A percentile compares a stretch with the other conserved stretches of the same genome.
These are phyloP conservation scores for Halichondria panicea DNA, from an alignment of 37 sponge, comb jelly and placozoan genomes.

Conservation along the genomic window DNA sequence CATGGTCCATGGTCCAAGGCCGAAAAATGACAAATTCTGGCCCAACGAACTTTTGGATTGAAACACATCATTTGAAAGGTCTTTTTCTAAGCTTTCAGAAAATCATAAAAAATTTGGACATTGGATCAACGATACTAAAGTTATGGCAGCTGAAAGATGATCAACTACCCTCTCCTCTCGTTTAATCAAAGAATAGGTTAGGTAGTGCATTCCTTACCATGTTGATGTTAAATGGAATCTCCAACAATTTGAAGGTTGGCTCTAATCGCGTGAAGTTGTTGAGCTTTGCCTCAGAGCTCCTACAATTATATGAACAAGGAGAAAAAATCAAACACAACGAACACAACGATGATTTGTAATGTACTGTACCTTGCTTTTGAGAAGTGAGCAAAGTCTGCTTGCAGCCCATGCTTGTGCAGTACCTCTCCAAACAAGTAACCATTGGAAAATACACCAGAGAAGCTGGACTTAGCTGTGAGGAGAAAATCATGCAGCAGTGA, in stretches of 20 bases:
- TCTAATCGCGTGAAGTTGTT: slow-evolving; percentile 92
- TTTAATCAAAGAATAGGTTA: too few species aligned
- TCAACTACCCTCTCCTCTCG: too few species aligned
- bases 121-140: not conserved
- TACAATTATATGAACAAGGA: slow-evolving; percentile 4
- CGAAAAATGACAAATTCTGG: too few species aligned
- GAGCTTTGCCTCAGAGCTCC: slow-evolving; percentile 90
- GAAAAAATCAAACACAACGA: too few species aligned
- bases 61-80: too few species aligned
- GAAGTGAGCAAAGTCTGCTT: slow-evolving; percentile 62
- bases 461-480: slow-evolving; percentile 33
- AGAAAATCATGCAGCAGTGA: not conserved
- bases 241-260: slow-evolving; percentile 79
- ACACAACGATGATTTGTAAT: too few species aligned
- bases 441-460: slow-evolving; percentile 71
- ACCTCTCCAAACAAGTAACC: slow-evolving; percentile 89
- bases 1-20: too few species aligned
- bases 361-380: slow-evolving; percentile 60
- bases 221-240: slow-evolving; percentile 86
- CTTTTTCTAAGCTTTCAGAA: too few species aligned
- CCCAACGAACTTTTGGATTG: too few species aligned
- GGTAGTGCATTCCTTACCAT: slow-evolving; percentile 66
- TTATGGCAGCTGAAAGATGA: too few species aligned
- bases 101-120: not conserved
- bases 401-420: slow-evolving; percentile 80